Percentiles rank a stretch among this genome's conserved stretches.
phyloP scores from a whole-genome alignment of 2,888 invertebrate genomes.

The Pelosia muscerda region DNA sequence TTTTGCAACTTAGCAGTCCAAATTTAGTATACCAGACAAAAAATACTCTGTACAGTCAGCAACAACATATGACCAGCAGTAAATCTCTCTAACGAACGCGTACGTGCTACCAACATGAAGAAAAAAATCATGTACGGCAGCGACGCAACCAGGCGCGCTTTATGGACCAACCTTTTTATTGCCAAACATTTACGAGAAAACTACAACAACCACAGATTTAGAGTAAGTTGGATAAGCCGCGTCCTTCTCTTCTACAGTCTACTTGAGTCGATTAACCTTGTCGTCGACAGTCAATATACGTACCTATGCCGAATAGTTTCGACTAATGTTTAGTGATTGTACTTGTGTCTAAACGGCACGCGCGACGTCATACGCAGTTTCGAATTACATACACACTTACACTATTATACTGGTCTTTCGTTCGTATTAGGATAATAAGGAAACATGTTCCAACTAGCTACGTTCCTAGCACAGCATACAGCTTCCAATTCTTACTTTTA shows the following conservation, averaged over 20 bases:
- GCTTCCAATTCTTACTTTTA: no score
- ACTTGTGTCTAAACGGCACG: no score
- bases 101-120: slow-evolving; percentile 15
- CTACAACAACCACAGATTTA: background rate
- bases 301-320: no score
- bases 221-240: background rate
- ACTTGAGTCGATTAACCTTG: background rate
- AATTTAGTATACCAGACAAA: background rate
- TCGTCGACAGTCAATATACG: background rate
- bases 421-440: no score
- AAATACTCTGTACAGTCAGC: background rate
- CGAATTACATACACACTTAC: no score
- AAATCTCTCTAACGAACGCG: slow-evolving; percentile 25
- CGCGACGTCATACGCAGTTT: no score
- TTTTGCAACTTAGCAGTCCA: background rate
- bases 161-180: slow-evolving; percentile 15
- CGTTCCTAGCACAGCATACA: no score
- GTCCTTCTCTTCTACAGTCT: no score
- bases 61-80: slow-evolving; percentile 10
- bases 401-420: no score
- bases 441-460: no score
- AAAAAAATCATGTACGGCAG: slow-evolving; percentile 28
- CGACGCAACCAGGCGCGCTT: slow-evolving; percentile 23
- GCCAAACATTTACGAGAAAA: background rate
- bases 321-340: no score